Conservation (phyloP, 2,888 invertebrate species). For the Megastigmus dorsalis region DNA sequence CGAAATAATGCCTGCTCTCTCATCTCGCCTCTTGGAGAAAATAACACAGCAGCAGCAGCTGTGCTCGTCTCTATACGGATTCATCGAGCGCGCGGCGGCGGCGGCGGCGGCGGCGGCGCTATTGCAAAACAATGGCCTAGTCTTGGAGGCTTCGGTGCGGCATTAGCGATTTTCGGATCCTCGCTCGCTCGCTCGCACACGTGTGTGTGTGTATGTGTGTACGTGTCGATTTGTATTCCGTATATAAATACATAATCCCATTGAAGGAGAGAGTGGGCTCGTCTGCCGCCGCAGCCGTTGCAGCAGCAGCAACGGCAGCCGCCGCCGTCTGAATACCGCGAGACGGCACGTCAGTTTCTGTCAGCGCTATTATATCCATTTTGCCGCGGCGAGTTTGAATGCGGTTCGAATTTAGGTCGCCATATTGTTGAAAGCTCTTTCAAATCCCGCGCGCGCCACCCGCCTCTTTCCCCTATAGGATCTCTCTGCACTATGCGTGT, state of each 20-base stretch:
- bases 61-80: too few relatives aligned
- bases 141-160: background rate
- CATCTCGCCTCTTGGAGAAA: too few relatives aligned
- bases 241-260: slow-evolving; percentile 39
- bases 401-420: slow-evolving; percentile 56
- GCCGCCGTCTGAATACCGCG: slow-evolving; percentile 37
- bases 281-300: background rate
- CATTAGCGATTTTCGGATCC: slow-evolving; percentile 48
- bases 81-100: too few relatives aligned
- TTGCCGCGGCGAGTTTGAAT: slow-evolving; percentile 49
- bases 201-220: slow-evolving; percentile 29
- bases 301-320: background rate
- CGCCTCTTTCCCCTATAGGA: slow-evolving; percentile 44
- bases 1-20: too few relatives aligned
- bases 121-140: slow-evolving; percentile 22
- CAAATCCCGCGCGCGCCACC: slow-evolving; percentile 44
- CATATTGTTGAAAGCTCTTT: slow-evolving; percentile 56
- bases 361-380: slow-evolving; percentile 54
- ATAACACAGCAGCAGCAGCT: too few relatives aligned
- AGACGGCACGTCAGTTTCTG: slow-evolving; percentile 51
- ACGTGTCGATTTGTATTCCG: slow-evolving; percentile 25
- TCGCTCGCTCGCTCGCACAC: background rate
- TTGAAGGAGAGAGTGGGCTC: slow-evolving; percentile 17
- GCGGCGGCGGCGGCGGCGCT: background rate
- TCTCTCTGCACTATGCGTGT: too few relatives aligned